A percentile compares a stretch with the other conserved stretches of the same genome.
Evolutionary conservation across 2,888 invertebrate species (phyloP).

Genomic region (Dryadula phaetusa): DNA sequence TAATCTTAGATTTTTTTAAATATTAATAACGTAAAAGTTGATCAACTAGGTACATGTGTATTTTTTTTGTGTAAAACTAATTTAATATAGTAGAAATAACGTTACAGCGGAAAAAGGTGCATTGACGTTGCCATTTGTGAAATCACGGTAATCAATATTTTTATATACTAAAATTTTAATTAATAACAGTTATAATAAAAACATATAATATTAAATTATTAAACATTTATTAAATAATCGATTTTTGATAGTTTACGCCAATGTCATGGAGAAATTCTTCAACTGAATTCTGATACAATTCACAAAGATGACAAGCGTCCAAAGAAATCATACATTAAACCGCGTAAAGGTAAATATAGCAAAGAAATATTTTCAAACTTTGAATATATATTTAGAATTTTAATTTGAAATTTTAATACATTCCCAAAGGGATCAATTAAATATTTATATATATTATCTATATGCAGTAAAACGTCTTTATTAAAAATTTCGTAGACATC

Average conservation of each 20-base stretch:
- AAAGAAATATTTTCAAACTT: no score
- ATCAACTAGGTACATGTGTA: background rate
- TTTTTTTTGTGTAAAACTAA: background rate
- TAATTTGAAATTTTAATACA: no score
- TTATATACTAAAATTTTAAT: background rate
- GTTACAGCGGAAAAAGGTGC: constrained; percentile 39
- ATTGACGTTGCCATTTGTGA: constrained; percentile 27
- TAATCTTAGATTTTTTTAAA: no score
- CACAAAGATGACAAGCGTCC: background rate
- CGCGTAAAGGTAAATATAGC: background rate
- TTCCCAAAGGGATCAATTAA: no score
- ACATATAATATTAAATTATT: background rate
- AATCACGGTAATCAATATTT: constrained; percentile 33
- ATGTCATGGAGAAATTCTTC: background rate
- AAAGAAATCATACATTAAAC: background rate
- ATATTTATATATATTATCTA: no score
- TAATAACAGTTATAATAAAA: background rate
- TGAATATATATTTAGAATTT: no score
- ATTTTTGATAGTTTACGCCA: constrained; percentile 1
- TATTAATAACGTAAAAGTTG: no score
- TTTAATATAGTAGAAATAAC: background rate
- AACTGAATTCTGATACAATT: background rate
- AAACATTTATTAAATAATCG: background rate
- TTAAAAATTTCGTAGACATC: no score
- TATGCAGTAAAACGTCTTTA: no score